Evolutionary conservation across 2,888 invertebrate genomes (phyloP), one percentile per base, ranked within the genome.

Genomic region (Tiphia femorata): DNA sequence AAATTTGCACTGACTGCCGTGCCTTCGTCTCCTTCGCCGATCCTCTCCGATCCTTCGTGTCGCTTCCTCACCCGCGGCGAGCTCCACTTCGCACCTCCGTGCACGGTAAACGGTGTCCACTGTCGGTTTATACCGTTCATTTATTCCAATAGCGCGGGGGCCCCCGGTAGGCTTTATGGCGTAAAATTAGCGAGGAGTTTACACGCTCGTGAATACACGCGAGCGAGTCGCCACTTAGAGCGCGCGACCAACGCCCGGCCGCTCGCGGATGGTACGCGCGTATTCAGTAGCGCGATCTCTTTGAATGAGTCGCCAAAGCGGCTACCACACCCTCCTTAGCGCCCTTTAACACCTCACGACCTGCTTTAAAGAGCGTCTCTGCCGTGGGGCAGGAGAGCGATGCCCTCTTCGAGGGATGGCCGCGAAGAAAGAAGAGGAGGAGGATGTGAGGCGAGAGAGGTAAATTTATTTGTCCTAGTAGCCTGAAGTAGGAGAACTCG

Each of bases 281-380:
- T 70, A 75, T 79, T 79, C 72, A 72, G 61, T 50, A n/a, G n/a
- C 30, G 30, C 37, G 25, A 49, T 55, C 59, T 69, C 70, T 62
- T 59, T 73, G 72, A 69, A 71, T 71, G 70, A 62, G 48, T 62
- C 50, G 50, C 5, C 58, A 50, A 42, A 51, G 53, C 67, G 77
- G 72, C 78, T 79, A n/a, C n/a, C n/a, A n/a, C 79, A 75, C 79
- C 78, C 70, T 79, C 75, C 76, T 80, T 80, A 80, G 79, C 80
- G 72, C 73, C 77, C 77, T 76, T 80, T 80, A 79, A 77, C 79
- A 78, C 79, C 73, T 79, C 49, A 40, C 70, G 70, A 64, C 48
- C 68, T 60, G 51, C 56, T 72, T 72, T 73, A 67, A 72, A 70
- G 64, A 70, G 66, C 61, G 55, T 44, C 53, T 58, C 29, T n/a